phyloP scores from a whole-genome alignment of 2,888 invertebrate species.

The Abrostola triplasia region DNA sequence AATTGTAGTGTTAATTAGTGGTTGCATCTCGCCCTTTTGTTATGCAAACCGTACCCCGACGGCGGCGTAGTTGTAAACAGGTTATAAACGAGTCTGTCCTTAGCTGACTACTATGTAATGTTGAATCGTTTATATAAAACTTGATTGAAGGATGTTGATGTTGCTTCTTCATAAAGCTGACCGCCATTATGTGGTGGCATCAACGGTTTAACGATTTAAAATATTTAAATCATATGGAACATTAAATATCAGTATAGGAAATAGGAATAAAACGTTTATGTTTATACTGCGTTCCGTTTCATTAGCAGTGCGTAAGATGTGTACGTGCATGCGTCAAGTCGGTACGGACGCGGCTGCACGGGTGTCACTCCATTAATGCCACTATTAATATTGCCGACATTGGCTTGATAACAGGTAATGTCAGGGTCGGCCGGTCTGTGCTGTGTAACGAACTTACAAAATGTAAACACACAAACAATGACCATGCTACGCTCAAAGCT shows the following conservation, averaged over 20 bases:
- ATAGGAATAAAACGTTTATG: constrained; percentile 10
- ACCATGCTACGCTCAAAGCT: constrained; percentile 16
- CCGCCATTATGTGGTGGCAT: constrained; percentile 26
- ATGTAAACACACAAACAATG: constrained; percentile 29
- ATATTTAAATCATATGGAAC: constrained; percentile 38
- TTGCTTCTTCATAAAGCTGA: constrained; percentile 14
- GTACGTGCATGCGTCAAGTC: constrained; percentile 2
- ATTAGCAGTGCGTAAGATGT: background rate
- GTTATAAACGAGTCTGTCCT: constrained; percentile 28
- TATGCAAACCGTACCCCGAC: constrained; percentile 30
- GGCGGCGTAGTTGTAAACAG: constrained; percentile 34
- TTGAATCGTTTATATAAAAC: constrained; percentile 21
- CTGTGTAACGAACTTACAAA: constrained; percentile 14
- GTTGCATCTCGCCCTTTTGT: constrained; percentile 47
- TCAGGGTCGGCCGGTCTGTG: constrained; percentile 51
- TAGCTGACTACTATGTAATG: constrained; percentile 8
- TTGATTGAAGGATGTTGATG: constrained; percentile 16
- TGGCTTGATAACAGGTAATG: constrained; percentile 45
- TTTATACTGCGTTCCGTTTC: constrained; percentile 1
- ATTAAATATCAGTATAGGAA: constrained; percentile 24
- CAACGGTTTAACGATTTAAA: constrained; percentile 27
- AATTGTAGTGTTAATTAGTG: constrained; percentile 60
- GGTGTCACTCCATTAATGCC: constrained; percentile 17
- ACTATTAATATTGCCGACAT: constrained; percentile 26
- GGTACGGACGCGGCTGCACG: constrained; percentile 10